Evolutionary conservation across 2,888 invertebrate genomes (phyloP).

Genomic region (Drosophila ustulata): DNA sequence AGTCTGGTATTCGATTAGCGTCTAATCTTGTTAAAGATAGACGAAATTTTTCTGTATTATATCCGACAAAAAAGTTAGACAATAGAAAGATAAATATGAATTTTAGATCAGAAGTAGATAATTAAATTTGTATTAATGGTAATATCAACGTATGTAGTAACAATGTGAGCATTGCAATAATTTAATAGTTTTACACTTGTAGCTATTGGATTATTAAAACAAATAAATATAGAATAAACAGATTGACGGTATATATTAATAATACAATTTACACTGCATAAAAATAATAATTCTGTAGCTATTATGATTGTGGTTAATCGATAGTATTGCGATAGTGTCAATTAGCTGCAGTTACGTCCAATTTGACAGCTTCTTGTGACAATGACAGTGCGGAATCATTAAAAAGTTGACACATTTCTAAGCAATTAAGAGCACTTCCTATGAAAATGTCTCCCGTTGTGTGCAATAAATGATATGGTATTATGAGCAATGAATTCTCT

Average conservation of each 20-base stretch:
- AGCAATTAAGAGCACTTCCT: conserved; percentile 35
- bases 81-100: too few species aligned
- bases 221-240: neutral
- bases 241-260: neutral
- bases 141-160: too few species aligned
- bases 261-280: neutral
- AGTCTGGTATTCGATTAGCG: neutral
- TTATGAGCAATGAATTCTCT: conserved; percentile 24
- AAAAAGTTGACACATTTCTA: conserved; percentile 14
- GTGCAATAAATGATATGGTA: conserved; percentile 13
- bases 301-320: neutral
- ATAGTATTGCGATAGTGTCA: neutral
- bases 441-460: neutral
- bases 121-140: too few species aligned
- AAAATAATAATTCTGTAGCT: neutral
- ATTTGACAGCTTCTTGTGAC: conserved; percentile 27
- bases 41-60: too few species aligned
- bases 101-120: too few species aligned
- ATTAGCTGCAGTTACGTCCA: conserved; percentile 15
- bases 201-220: too few species aligned
- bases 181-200: too few species aligned
- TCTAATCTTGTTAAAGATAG: neutral
- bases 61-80: too few species aligned
- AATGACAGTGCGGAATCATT: conserved; percentile 23
- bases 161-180: too few species aligned